Base-by-base conservation (phyloP, 2,888 invertebrate species). In the Leucania comma region DNA sequence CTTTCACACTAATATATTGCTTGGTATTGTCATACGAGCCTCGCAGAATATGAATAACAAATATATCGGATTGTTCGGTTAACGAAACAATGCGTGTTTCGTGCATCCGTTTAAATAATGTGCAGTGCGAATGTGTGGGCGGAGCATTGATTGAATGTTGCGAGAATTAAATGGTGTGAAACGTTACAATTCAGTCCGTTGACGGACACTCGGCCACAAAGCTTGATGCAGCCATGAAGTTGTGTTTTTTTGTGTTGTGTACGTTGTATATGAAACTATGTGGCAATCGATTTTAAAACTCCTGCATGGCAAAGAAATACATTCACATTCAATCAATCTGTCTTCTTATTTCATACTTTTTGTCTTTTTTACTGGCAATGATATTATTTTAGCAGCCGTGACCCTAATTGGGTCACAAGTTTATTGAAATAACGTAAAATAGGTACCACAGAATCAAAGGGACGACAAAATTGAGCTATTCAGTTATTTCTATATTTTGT, bases 31-130 rank as follows among this genome's bases (percentile, higher is more conserved):
- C 73, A 72, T 75, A 81, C 75, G 65, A 64, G 72, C 77, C 80
- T 80, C 81, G 66, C 35, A 26, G 80, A 87, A 88, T 87, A 89
- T 88, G 88, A 86, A 88, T 87, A 87, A 83, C 85, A 84, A 85
- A 88, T 87, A 87, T 85, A 88, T 85, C 80, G 85, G 78, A 87
- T 86, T 86, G 88, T 87, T 84, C 80, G 68, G 74, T 64, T 81
- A 83, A 81, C 80, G 80, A 76, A 73, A 78, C 77, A 78, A 75
- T 69, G 66, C 56, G 46, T 22, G 59, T 62, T 58, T n/a, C 38
- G 26, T 35, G 68, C 42, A 67, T 69, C 61, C 63, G 64, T 57
- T 75, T 64, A 80, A 80, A 76, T 67, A 72, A 69, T 61, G 42
- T 22, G 17, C 60, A 12, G 14, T n/a, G 50, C 51, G 63, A 51